Percentiles rank a stretch among this genome's conserved stretches.
These are phyloP conservation scores for Bombyx mori DNA, from an alignment of 1,140 invertebrate species.

Conservation along the genomic window ASM3026992v2 NC_085119.1:5049501-5050000, in stretches of 20 bases:
- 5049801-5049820: neutral
- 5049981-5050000: too few relatives aligned
- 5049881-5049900: constrained; percentile 6
- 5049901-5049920: constrained; percentile 9
- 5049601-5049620: too few relatives aligned
- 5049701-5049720: too few relatives aligned
- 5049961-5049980: constrained; percentile 18
- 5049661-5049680: too few relatives aligned
- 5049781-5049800: neutral
- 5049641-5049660: too few relatives aligned
- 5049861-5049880: constrained; percentile 10
- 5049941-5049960: constrained; percentile 35
- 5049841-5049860: neutral
- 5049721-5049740: neutral
- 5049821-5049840: neutral
- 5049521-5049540: too few relatives aligned
- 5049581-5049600: too few relatives aligned
- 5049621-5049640: too few relatives aligned
- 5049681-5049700: too few relatives aligned
- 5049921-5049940: constrained; percentile 26
- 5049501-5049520: too few relatives aligned
- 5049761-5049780: constrained; percentile 1
- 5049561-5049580: too few relatives aligned
- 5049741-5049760: neutral
- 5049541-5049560: too few relatives aligned